These are phyloP conservation scores for Phocoena sinus DNA, from an alignment of 2,113 vertebrate species.

Conservation along the genomic window DNA sequence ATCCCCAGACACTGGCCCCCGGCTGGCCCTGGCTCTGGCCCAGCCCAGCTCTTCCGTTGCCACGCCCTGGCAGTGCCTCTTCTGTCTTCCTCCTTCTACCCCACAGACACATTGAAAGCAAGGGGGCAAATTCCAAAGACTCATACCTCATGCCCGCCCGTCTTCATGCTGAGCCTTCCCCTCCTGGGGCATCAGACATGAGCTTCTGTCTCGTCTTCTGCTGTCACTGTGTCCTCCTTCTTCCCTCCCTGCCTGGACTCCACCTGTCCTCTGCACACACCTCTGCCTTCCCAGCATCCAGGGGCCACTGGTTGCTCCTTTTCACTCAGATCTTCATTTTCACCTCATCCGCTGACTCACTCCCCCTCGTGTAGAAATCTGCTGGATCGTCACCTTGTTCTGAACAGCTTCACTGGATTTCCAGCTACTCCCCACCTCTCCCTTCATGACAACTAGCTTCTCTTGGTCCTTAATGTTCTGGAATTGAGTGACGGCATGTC, in stretches of 20 bases:
- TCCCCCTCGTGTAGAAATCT: rapidly evolving
- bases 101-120: rapidly evolving
- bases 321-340: rapidly evolving
- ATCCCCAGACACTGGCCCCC: too few species aligned
- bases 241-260: rapidly evolving
- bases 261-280: rapidly evolving
- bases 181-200: not conserved
- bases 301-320: rapidly evolving
- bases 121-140: too few species aligned
- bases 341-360: rapidly evolving
- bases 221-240: not conserved
- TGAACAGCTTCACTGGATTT: rapidly evolving
- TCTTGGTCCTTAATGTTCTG: not conserved
- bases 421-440: rapidly evolving
- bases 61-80: rapidly evolving
- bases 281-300: not conserved
- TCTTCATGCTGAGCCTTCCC: not conserved
- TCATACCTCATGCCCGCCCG: not conserved
- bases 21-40: not conserved
- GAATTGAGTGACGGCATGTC: not conserved
- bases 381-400: not conserved
- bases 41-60: too few species aligned
- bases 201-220: too few species aligned
- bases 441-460: rapidly evolving
- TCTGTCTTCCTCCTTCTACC: not conserved